phyloP scores from a whole-genome alignment of 2,113 vertebrate genomes.

The Paratilapia polleni region DNA sequence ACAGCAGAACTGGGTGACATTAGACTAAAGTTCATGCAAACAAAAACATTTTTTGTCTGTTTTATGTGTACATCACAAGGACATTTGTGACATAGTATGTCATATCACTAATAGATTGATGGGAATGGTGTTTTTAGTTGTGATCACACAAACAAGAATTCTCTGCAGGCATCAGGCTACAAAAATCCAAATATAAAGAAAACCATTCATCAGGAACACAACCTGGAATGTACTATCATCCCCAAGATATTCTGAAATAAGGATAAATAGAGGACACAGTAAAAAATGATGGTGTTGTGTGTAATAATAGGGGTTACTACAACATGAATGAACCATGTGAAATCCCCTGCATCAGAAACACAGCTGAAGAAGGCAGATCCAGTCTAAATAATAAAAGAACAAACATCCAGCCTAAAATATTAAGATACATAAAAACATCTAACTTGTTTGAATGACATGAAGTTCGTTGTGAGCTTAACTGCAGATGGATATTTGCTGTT shows the following conservation, averaged over 20 bases:
- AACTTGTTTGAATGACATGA: constrained; percentile 2
- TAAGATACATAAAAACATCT: constrained; percentile 17
- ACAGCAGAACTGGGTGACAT: too few species aligned
- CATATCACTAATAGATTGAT: background rate
- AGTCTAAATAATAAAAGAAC: constrained; percentile 10
- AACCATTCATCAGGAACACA: background rate
- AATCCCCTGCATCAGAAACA: too few species aligned
- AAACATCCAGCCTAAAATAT: constrained; percentile 31
- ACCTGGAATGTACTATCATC: background rate
- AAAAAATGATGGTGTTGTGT: background rate
- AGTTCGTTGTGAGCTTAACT: background rate
- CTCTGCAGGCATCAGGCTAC: background rate
- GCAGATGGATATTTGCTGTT: constrained; percentile 55
- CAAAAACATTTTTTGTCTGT: too few species aligned
- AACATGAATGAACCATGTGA: background rate
- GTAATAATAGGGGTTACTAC: background rate
- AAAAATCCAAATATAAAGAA: background rate
- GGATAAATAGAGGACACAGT: too few species aligned
- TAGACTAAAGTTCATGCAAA: too few species aligned
- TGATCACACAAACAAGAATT: background rate
- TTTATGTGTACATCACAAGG: too few species aligned
- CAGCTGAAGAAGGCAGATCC: background rate
- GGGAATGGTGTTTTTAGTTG: background rate
- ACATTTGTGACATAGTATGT: too few species aligned
- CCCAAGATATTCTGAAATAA: background rate